phyloP scores from a whole-genome alignment of 2,113 vertebrate genomes.

The Bos indicus region DNA sequence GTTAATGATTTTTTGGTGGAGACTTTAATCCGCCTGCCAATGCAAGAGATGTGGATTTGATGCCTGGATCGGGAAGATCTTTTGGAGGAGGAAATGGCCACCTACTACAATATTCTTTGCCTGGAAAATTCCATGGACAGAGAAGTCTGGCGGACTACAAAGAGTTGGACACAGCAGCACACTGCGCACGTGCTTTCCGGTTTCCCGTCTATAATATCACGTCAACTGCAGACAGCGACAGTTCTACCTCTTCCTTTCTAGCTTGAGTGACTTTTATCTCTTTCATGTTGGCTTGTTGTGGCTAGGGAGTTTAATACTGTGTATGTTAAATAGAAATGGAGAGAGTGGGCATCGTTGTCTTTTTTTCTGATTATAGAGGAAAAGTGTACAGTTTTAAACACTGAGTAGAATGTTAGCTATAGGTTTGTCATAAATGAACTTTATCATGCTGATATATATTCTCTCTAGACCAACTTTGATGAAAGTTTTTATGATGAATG shows the following conservation, averaged over 20 bases:
- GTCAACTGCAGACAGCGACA: no score
- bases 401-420: not conserved
- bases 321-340: not conserved
- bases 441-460: not conserved
- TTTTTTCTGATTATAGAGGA: not conserved
- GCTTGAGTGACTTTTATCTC: not conserved
- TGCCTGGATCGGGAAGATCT: not conserved
- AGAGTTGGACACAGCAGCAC: not conserved
- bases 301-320: not conserved
- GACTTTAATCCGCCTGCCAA: not conserved
- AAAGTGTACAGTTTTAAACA: not conserved
- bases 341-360: not conserved
- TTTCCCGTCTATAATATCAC: not conserved
- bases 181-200: fast-evolving
- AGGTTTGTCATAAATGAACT: not conserved
- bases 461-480: not conserved
- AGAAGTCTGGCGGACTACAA: not conserved
- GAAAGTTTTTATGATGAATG: not conserved
- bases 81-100: not conserved
- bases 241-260: not conserved
- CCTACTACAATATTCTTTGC: not conserved
- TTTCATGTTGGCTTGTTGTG: not conserved
- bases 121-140: not conserved
- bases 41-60: not conserved
- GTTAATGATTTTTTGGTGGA: not conserved